Conservation (phyloP, 2,113 vertebrate species). For the Campylomormyrus numenius region DNA sequence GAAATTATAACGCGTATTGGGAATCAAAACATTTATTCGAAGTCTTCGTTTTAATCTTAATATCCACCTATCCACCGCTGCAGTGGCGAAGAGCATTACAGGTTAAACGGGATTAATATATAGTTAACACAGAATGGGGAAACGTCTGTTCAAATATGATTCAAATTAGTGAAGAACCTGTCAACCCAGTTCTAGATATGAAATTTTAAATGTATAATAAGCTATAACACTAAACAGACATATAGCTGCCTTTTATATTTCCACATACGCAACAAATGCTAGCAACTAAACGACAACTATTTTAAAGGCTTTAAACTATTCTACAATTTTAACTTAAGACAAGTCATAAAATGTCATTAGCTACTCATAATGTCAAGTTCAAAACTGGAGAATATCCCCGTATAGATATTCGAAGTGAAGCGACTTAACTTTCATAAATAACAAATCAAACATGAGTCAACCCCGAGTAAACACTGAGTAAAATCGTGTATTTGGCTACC, state of each 20-base stretch:
- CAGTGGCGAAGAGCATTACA: neutral
- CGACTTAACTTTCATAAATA: neutral
- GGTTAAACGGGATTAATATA: neutral
- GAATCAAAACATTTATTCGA: neutral
- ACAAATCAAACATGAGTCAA: neutral
- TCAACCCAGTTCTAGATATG: neutral
- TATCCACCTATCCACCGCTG: neutral
- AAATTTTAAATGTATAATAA: neutral
- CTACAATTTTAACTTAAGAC: neutral
- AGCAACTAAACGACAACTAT: neutral
- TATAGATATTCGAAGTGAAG: neutral
- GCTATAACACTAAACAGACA: neutral
- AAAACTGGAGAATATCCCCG: neutral
- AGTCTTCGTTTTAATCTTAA: neutral
- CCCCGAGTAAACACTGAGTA: neutral
- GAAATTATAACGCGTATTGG: neutral
- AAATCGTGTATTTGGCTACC: constrained; percentile 47
- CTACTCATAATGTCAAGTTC: neutral
- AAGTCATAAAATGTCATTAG: neutral
- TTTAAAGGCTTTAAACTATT: neutral
- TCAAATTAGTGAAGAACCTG: neutral
- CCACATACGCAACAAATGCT: neutral
- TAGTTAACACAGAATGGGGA: neutral
- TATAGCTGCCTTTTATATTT: neutral
- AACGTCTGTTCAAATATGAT: neutral